Base-by-base conservation (phyloP, 2,113 vertebrate species). In the Sterna hirundo region DNA sequence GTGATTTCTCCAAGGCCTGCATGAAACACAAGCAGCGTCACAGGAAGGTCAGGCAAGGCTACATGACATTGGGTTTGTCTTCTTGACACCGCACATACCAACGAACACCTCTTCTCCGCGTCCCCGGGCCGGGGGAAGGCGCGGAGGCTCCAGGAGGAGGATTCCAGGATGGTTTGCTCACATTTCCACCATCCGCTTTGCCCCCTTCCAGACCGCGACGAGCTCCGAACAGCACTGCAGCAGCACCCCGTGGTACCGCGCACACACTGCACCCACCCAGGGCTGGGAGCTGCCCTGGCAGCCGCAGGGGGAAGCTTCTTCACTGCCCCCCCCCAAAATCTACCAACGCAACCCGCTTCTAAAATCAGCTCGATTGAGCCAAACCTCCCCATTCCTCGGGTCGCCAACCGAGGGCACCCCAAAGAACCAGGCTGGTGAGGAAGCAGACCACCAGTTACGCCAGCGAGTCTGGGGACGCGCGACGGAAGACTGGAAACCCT, bases 1-100 rank as follows among this genome's bases (percentile, higher is more conserved):
- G 99, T 98, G 76, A 99, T 99, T 26, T 98, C 98, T 85, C 98
- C 99, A 34, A 99, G 97, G 88, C 99, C 99, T 99, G 97, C 57
- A 79, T 93, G 80, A 79, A 70, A 97, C 71, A 90, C 7, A 34
- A 69, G 58, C 2, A 83, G 75, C 40, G 21, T 22, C 27, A 9
- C 19, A 36, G 96, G 79, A 71, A 21, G 54, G 76, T 94, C 3
- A 87, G 23, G 22, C 57, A 30, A 26, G 34, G 49, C 80, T 17
- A 12, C 38, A 3, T 1, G 52, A 3, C 34, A 2, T 2, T 0
- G 7, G 7, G 30, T 6, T 19, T 34, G 66, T 9, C 15, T 11
- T 5, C 0, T 0, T 11, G 52, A 72, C 1, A 0, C 2, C 1
- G 47, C n/a, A 22, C 32, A 0, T 2, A 15, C 5, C 30, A 6